These are phyloP conservation scores for Trachemys scripta DNA, from an alignment of 2,113 vertebrate species.

Conservation along the genomic window DNA sequence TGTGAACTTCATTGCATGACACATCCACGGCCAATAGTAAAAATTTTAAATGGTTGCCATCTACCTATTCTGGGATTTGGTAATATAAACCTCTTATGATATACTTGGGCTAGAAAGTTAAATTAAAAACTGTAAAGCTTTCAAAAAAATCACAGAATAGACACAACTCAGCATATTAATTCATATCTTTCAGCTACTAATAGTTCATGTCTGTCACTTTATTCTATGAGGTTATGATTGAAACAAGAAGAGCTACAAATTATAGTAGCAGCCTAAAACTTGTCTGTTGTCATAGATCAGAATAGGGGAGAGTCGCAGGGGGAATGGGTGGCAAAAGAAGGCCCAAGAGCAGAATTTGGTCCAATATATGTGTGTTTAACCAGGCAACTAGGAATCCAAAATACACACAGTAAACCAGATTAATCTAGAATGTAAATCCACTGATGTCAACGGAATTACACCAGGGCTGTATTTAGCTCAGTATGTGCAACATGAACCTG, in stretches of 20 bases:
- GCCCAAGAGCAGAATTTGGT: not conserved
- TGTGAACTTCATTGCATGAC: not conserved
- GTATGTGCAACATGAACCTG: no score
- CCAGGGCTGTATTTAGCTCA: no score
- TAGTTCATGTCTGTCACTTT: slow-evolving; percentile 19
- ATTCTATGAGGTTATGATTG: slow-evolving; percentile 16
- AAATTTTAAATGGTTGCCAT: slow-evolving; percentile 43
- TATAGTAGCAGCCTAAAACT: slow-evolving; percentile 8
- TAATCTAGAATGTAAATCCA: no score
- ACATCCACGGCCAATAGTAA: slow-evolving; percentile 7
- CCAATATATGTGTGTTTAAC: no score
- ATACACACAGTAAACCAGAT: no score
- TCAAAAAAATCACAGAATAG: slow-evolving; percentile 38
- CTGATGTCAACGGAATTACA: no score
- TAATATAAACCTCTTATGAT: slow-evolving; percentile 47
- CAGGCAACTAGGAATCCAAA: no score
- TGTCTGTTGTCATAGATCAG: not conserved
- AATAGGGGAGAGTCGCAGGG: not conserved
- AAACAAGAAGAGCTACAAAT: slow-evolving; percentile 4
- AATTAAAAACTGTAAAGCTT: slow-evolving; percentile 10
- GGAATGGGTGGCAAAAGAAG: not conserved
- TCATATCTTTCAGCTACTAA: not conserved
- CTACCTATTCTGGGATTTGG: slow-evolving; percentile 35
- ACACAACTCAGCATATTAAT: not conserved
- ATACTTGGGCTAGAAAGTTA: slow-evolving; percentile 22